Base-by-base conservation (phyloP, 2,888 invertebrate genomes). In the Lasioglossum vierecki region DNA sequence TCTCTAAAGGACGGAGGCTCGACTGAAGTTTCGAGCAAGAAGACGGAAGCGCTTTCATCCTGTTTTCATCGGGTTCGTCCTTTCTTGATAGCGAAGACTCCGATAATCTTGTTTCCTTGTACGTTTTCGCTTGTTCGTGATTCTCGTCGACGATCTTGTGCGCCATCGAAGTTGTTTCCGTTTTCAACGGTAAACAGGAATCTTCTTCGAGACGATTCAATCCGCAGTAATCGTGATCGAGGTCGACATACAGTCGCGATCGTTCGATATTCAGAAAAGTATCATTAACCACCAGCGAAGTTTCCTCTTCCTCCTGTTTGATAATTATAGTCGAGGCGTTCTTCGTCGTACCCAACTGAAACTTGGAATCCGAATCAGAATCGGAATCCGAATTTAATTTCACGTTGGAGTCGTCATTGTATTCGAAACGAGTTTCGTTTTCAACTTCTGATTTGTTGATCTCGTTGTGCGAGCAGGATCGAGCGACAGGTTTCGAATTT, bases 1-100 rank as follows among this genome's bases (percentile, higher is more conserved):
- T 94, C 78, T 91, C 86, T 11, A 94, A 82, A 13, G 93, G 94
- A 60, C 91, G 86, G 77, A 93, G 85, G 53, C 88, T 90, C 1
- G 91, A 78, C 39, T 84, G 68, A 66, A 88, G 41, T 80, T 80
- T 85, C 39, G 79, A 60, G 18, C 84, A 84, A 57, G 84, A 79
- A 39, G 41, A 41, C 13, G 84, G 84, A 76, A 79, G 57, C 8
- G 78, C 66, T 68, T 66, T 84, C 5, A 13, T 2, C n/a, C 41
- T 30, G 4, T 35, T 66, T 18, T 3, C 18, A 26, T 79, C 46
- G 66, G 13, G 5, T 49, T 84, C 66, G 41, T 41, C 49, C 18
- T 63, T 30, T 30, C 2, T 63, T 68, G 9, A 18, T 22, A 53
- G 44, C 4, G 26, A 44, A 71, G 39, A 6, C 30, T 44, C 5